phyloP scores from a whole-genome alignment of 1,140 invertebrate species.

The Gryon sp. region DNA sequence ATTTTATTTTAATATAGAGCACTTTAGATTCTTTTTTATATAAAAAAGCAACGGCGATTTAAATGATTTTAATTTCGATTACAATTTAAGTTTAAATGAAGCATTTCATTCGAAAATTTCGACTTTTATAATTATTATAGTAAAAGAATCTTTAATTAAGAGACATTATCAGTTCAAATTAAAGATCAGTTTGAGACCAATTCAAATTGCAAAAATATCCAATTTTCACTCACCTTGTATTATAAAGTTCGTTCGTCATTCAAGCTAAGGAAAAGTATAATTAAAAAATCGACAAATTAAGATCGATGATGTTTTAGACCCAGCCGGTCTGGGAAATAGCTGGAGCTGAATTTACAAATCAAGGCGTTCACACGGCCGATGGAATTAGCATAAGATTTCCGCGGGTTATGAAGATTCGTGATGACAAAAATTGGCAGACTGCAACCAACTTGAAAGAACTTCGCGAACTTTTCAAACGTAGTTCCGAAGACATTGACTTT shows the following conservation, averaged over 20 bases:
- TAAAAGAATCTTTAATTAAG: too few species aligned
- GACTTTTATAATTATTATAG: too few species aligned
- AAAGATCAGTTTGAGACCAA: not conserved
- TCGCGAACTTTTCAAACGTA: constrained; percentile 83
- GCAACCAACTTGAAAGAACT: constrained; percentile 90
- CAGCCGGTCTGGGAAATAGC: constrained; percentile 97
- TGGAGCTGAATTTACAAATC: constrained; percentile 94
- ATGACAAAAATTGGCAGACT: constrained; percentile 91
- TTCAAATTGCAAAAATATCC: too few species aligned
- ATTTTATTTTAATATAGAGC: too few species aligned
- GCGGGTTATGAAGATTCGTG: constrained; percentile 88
- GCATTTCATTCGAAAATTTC: too few species aligned
- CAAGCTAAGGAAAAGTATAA: too few species aligned
- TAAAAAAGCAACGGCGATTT: too few species aligned
- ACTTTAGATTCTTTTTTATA: too few species aligned
- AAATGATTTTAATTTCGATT: too few species aligned
- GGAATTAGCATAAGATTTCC: constrained; percentile 97
- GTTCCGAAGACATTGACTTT: constrained; percentile 84
- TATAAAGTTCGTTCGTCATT: too few species aligned
- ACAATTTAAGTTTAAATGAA: too few species aligned
- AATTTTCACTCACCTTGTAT: too few species aligned
- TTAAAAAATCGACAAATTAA: not conserved
- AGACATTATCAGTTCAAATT: not conserved
- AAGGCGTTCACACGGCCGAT: constrained; percentile 92
- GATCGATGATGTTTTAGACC: constrained; percentile 70